Base-by-base conservation (phyloP, 2,113 vertebrate species). In the Procavia capensis region DNA sequence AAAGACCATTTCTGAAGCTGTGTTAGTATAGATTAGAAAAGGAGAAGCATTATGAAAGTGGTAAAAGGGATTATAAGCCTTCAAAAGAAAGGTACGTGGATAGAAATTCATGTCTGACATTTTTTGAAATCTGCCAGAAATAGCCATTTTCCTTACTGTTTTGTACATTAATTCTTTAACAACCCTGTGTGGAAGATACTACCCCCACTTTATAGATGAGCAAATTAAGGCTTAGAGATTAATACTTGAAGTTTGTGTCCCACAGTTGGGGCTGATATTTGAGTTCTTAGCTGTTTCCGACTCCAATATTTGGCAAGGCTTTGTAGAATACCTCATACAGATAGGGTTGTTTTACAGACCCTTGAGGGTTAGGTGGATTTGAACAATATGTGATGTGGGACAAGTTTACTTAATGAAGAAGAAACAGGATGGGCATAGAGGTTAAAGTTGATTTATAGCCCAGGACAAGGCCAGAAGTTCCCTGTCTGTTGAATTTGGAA, bases 381-480 rank as follows among this genome's bases (percentile, higher is more conserved):
- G 91, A 93, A 83, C 0, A 64, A 0, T 54, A 27, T 63, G 68
- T 27, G 0, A 50, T 72, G 6, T 5, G 57, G 61, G 19, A 13
- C 81, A 79, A 59, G 47, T 41, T 86, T 4, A 36, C 27, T 95
- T 96, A n/a, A 57, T 81, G 2, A 85, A 57, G 22, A 83, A 92
- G 41, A 91, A 74, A 66, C 39, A 66, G 27, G 75, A 20, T 85
- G 50, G 47, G 29, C 11, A 4, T 63, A n/a, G 5, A 29, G 22
- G 34, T 45, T 92, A 36, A 93, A 83, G 29, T 88, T 87, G 81
- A 25, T 3, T 34, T 80, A 36, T 31, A 74, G 8, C 2, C 4
- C 29, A 91, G 54, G 20, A 9, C 10, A 88, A 29, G 45, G 70
- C 27, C 25, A 68, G n/a, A 63, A 36, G 9, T 78, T 75, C 11